Base-by-base conservation (phyloP, 1,140 invertebrate genomes). In the Tenebrio molitor region DNA sequence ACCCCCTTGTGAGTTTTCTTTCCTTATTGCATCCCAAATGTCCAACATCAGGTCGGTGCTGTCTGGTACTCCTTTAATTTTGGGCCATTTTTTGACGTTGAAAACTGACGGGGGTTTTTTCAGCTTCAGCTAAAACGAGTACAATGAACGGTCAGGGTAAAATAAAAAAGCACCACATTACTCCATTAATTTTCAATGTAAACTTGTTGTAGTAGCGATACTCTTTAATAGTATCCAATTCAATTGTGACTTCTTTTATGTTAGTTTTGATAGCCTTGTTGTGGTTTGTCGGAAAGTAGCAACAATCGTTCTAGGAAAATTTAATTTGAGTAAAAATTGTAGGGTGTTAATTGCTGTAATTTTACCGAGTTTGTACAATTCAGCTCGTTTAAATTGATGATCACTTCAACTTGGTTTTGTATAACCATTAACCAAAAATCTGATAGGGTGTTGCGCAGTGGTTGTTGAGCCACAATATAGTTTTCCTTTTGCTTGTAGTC, bases 391-490 rank as follows among this genome's bases (percentile, higher is more conserved):
- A 58, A 29, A 14, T 58, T 58, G 29, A 58, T 58, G 1, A 58
- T 15, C 2, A 23, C 29, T 15, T 15, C 14, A 5, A 58, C 50
- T 2, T 21, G n/a, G n/a, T 25, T 25, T 58, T 58, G 19, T n/a
- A 58, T 15, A 29, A 58, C 14, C 50, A 58, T 58, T 4, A 58
- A 29, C 50, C 50, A 58, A 14, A 58, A 58, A 33, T 58, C 15
- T n/a, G 10, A 6, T 12, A 58, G n/a, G n/a, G 50, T 58, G 10
- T 6, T 15, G 25, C 3, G 12, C 15, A 58, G 8, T 29, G 50
- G 50, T 58, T 58, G 50, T 34, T 58, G 50, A 6, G 50, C 50
- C 6, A 58, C 50, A 1, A 58, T 58, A 29, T 19, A 58, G 1
- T 29, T 29, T 25, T 58, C 12, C 21, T 7, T 25, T 29, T 58